Conservation (phyloP, 2,888 invertebrate species). For the Eustalomyia histrio region DNA sequence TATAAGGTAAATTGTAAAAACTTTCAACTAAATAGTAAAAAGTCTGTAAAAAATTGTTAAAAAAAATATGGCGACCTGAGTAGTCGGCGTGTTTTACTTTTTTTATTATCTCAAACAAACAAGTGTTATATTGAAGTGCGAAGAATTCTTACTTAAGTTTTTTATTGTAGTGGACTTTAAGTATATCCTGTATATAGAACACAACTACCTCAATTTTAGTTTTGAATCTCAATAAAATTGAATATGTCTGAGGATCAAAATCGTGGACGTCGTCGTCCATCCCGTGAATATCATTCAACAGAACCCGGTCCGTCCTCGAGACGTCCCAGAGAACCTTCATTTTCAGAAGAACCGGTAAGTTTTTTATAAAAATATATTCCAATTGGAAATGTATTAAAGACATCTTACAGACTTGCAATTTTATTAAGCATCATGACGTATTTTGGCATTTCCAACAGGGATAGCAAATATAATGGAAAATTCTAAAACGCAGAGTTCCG, state of each 20-base stretch:
- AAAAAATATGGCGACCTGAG: not conserved
- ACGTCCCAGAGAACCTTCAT: constrained; percentile 56
- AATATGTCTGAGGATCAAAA: constrained; percentile 68
- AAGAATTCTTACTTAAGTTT: not conserved
- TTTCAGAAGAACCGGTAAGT: constrained; percentile 67
- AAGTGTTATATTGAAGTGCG: not conserved
- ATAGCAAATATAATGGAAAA: no score
- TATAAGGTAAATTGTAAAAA: no score
- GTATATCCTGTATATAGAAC: no score
- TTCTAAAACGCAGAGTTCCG: no score
- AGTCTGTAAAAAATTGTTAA: no score
- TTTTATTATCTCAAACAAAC: not conserved
- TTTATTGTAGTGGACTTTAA: not conserved
- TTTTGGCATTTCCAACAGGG: no score
- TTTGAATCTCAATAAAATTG: constrained; percentile 2
- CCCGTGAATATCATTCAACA: constrained; percentile 65
- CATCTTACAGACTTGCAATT: no score
- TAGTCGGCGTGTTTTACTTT: not conserved
- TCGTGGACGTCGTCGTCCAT: constrained; percentile 68
- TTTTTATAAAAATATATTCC: not conserved
- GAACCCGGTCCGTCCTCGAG: constrained; percentile 46
- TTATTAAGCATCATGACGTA: no score
- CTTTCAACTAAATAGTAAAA: no score
- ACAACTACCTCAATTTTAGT: not conserved
- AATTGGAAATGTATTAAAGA: no score